Evolutionary conservation across 2,888 invertebrate species (phyloP).

Genomic region (Protophormia terraenovae): DNA sequence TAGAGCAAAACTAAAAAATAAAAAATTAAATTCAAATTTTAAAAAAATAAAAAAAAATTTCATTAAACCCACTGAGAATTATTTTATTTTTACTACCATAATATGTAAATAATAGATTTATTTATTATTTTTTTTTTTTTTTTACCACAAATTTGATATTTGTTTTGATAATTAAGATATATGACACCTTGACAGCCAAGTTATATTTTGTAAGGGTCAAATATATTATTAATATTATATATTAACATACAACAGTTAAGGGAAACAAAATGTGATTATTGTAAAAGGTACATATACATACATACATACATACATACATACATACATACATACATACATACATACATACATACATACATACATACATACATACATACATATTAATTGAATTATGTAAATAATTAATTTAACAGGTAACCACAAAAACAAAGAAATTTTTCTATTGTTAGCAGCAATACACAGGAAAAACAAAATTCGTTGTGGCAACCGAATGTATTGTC

Average conservation of each 20-base stretch:
- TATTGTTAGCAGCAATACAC: neutral
- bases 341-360: neutral
- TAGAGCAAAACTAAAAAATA: too few relatives aligned
- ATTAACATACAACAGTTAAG: too few relatives aligned
- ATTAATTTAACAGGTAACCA: neutral
- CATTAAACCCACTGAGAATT: too few relatives aligned
- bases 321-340: neutral
- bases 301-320: neutral
- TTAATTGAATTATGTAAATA: constrained; percentile 28
- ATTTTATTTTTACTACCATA: too few relatives aligned
- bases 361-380: neutral
- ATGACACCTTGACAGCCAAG: neutral
- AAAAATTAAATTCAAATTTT: too few relatives aligned
- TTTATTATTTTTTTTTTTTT: neutral
- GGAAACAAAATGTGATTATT: neutral
- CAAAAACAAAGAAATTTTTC: neutral
- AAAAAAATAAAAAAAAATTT: too few relatives aligned
- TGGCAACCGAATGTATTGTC: too few relatives aligned
- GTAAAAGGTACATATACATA: neutral
- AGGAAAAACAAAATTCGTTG: too few relatives aligned
- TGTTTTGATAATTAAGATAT: constrained; percentile 10
- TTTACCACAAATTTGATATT: neutral
- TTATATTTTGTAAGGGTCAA: neutral
- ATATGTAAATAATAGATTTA: neutral
- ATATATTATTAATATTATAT: neutral